Evolutionary conservation across 2,113 vertebrate species (phyloP), one percentile per base, ranked within the genome.

Genomic region (Eclectus roratus): DNA sequence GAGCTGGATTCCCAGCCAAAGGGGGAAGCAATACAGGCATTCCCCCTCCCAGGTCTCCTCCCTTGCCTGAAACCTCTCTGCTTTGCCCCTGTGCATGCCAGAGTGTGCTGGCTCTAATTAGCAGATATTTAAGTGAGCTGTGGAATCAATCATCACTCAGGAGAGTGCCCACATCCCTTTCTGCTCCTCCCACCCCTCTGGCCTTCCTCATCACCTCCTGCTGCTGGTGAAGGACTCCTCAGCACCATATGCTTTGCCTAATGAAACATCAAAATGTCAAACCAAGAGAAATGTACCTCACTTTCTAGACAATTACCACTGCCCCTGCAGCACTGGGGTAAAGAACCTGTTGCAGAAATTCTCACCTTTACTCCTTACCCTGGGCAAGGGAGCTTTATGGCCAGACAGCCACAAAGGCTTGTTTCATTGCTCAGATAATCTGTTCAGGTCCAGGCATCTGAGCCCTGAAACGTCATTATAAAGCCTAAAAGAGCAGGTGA

Each of bases 71-170:
- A 55, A n/a, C 27, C 41, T 21, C 64, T 52, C 58, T 2, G 3
- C 29, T 37, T 69, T 74, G 25, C 16, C 17, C 27, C 46, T 0
- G 0, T 2, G 1, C 10, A 5, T 13, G 29, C 33, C 0, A 1
- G 49, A 46, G 7, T 33, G 29, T 13, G 49, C 46, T 55, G 33
- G 18, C 20, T 23, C 52, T 85, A 82, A 87, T 91, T 88, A 87
- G 76, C 31, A 87, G 37, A 70, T 55, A 46, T 47, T 89, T 58
- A 77, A 19, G 25, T 29, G 39, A 73, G 66, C 33, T 47, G 68
- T 19, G 37, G 50, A 65, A 93, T 82, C 90, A 93, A 60, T 80
- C 69, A 68, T 31, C 0, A 10, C 72, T 87, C 44, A 79, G 60
- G n/a, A 91, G 58, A 85, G 35, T 17, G 37, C 37, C 68, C 46